Base-by-base conservation (phyloP, 2,113 vertebrate genomes). In the Caretta caretta region DNA sequence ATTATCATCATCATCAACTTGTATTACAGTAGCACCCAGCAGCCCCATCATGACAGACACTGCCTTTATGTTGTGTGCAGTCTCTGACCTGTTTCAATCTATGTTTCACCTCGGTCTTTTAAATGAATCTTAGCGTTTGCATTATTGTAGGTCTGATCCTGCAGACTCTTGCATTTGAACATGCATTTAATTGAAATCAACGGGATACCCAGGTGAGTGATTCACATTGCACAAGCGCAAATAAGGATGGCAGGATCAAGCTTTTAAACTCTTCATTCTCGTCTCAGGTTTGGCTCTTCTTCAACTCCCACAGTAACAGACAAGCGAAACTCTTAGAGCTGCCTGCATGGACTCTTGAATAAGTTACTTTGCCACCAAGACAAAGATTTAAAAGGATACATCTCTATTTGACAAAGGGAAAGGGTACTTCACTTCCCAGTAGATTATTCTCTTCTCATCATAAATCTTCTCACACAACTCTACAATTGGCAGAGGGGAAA, bases 361-460 rank as follows among this genome's bases (percentile, higher is more conserved):
- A 69, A 11, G 9, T 10, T 38, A n/a, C n/a, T 22, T 22, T 22
- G 54, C 14, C 31, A 78, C 72, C 80, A 49, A 4, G 65, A 24
- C 48, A 93, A 84, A 88, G 75, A 2, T 48, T 54, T 82, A 38
- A 97, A 99, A 99, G 99, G 99, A 99, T 99, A 99, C 99, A 48
- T 99, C 99, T 98, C 99, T 98, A 98, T 99, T 99, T 35, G 98
- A 99, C 94, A 99, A 92, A 51, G 98, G 99, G 48, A 99, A 99
- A 0, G 99, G 99, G 98, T 99, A 99, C 80, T 99, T 99, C 90
- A 99, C 99, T 96, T 99, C 98, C 99, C 99, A 99, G 98, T 99
- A 99, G 90, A 99, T 98, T 5, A 98, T 97, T 2, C 86, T 97
- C 95, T 98, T 95, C 88, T 98, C 99, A 42, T 95, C 86, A 2